Percentiles rank a stretch among this genome's conserved stretches.
Conservation (phyloP, 1,140 invertebrate species). For the Neuroterus valhalla region DNA sequence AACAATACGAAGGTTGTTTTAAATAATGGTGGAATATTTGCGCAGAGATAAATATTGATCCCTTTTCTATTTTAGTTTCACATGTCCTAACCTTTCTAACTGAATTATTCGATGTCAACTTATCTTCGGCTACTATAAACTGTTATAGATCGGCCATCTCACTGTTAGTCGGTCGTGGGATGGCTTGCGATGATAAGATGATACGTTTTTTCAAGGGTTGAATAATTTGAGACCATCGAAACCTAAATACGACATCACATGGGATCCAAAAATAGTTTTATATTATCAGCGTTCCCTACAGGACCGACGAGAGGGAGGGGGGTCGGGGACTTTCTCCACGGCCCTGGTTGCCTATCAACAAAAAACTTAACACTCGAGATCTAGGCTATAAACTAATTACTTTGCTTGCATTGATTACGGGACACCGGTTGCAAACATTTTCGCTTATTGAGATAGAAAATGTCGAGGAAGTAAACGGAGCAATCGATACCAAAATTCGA, state of each 20-base stretch:
- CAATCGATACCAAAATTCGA: not conserved
- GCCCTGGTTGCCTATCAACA: not conserved
- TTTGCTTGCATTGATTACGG: not conserved
- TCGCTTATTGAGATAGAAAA: not conserved
- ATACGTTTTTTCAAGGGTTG: slow-evolving; percentile 52
- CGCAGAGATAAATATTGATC: not conserved
- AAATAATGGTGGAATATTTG: slow-evolving; percentile 25
- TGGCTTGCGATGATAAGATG: slow-evolving; percentile 39
- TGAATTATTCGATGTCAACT: slow-evolving; percentile 46
- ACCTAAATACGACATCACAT: slow-evolving; percentile 57
- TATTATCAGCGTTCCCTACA: too few relatives aligned
- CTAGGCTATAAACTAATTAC: not conserved
- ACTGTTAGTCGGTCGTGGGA: slow-evolving; percentile 19
- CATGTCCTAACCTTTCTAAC: not conserved
- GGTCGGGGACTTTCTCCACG: too few relatives aligned
- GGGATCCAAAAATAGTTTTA: slow-evolving; percentile 54
- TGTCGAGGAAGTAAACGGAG: not conserved
- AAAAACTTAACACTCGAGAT: not conserved
- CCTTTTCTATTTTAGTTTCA: not conserved
- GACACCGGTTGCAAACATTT: too few relatives aligned
- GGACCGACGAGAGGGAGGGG: too few relatives aligned
- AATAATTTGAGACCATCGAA: slow-evolving; percentile 48
- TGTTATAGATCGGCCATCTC: too few relatives aligned
- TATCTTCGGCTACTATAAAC: slow-evolving; percentile 51
- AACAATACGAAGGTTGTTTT: too few relatives aligned